A percentile compares a stretch with the other conserved stretches of the same genome.
Evolutionary conservation across 2,888 invertebrate genomes (phyloP).

Genomic region (Cantharis rufa): DNA sequence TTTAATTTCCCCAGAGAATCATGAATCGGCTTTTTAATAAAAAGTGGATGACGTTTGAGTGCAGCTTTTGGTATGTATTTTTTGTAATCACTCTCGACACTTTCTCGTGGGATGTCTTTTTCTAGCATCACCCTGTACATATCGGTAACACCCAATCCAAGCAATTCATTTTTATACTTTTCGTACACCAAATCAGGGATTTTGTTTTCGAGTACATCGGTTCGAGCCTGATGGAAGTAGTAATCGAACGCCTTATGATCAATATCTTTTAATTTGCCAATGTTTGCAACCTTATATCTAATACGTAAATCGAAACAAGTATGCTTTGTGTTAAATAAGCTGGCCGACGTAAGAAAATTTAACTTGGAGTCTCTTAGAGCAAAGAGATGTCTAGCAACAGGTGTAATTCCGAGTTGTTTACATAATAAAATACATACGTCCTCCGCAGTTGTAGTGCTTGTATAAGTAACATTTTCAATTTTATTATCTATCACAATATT

Average conservation of each 20-base stretch:
- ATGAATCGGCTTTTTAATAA: slow-evolving; percentile 76
- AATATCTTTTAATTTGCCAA: slow-evolving; percentile 65
- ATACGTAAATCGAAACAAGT: slow-evolving; percentile 75
- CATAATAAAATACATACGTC: slow-evolving; percentile 74
- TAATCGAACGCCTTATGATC: slow-evolving; percentile 82
- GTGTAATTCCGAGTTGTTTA: slow-evolving; percentile 73
- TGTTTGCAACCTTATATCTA: slow-evolving; percentile 74
- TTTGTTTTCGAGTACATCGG: slow-evolving; percentile 79
- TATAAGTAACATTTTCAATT: slow-evolving; percentile 34
- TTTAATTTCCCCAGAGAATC: slow-evolving; percentile 65
- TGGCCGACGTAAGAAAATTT: slow-evolving; percentile 67
- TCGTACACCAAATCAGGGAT: slow-evolving; percentile 81
- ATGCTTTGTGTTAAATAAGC: slow-evolving; percentile 57
- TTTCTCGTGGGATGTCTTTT: slow-evolving; percentile 67
- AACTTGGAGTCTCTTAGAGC: slow-evolving; percentile 65
- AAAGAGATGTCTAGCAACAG: slow-evolving; percentile 78
- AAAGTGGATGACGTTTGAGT: slow-evolving; percentile 73
- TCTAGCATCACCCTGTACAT: slow-evolving; percentile 86
- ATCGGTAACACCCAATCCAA: slow-evolving; percentile 85
- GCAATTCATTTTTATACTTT: slow-evolving; percentile 73
- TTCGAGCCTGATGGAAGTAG: slow-evolving; percentile 81
- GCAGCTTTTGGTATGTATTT: slow-evolving; percentile 83
- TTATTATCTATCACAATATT: slow-evolving; percentile 39
- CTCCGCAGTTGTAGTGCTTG: slow-evolving; percentile 62
- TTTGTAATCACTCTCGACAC: slow-evolving; percentile 77